Evolutionary conservation across 2,888 invertebrate species (phyloP), one percentile per base, ranked within the genome.

Genomic region (Agrenia bidenticulata): DNA sequence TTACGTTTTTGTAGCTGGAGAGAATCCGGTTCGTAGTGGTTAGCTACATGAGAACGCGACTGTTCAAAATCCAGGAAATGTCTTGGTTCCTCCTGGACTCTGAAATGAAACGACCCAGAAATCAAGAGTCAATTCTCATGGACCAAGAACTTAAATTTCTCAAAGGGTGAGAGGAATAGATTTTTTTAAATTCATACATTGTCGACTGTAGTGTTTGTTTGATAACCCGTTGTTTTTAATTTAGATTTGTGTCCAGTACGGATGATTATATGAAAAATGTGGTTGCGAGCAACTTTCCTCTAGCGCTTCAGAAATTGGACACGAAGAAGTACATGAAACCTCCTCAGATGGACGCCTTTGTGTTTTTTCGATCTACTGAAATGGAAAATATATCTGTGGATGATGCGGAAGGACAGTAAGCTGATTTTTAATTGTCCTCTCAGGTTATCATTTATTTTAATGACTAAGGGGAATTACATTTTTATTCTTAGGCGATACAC

Each of bases 21-120:
- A 56, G 67, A 54, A 61, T 67, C 39, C 53, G 61, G 37, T 67
- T 39, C 32, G 42, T 67, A 2, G 51, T 67, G 9, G 61, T 61
- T 19, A 61, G 64, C 13, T 67, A 67, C 32, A 50, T 67, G 21
- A 50, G 67, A 56, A 19, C 54, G 4, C 42, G 67, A 26, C 24
- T 67, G 15, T 61, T 64, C 2, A 67, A 67, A 49, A 58, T 67
- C 37, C 67, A 67, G 49, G 57, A 61, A 39, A 56, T 58, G 26
- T 51, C 57, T 17, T 61, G 60, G 60, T 50, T 27, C 54, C 50
- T 54, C 11, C 24, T 61, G 23, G 67, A 64, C 13, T 11, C 19
- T n/a, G 67, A 67, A 23, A 55, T 23, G 17, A 64, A 61, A 9
- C 51, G 67, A 1, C 17, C 27, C 39, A n/a, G 23, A 2, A 7